Conservation (phyloP, 2,888 invertebrate genomes). For the Cheilosia urbana region DNA sequence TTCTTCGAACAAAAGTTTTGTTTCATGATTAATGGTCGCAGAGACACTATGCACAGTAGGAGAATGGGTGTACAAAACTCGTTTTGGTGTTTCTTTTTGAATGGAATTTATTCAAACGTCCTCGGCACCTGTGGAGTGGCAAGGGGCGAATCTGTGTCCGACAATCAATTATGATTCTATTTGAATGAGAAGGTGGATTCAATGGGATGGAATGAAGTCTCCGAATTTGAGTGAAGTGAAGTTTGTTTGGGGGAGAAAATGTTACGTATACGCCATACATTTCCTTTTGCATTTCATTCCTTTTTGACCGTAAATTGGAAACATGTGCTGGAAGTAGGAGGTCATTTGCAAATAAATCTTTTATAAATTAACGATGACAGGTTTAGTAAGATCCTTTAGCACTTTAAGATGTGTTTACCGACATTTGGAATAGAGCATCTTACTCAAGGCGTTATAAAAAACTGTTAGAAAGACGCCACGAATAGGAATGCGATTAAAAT, state of each 20-base stretch:
- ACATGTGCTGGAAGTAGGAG: no score
- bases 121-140: constrained; percentile 41
- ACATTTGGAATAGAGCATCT: no score
- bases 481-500: no score
- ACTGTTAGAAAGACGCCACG: no score
- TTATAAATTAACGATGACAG: no score
- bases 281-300: background rate
- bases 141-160: background rate
- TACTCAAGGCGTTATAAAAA: no score
- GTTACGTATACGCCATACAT: background rate
- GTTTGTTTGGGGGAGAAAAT: background rate
- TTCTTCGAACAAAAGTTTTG: constrained; percentile 54
- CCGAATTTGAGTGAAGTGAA: background rate
- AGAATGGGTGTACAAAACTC: constrained; percentile 7
- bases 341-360: no score
- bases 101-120: constrained; percentile 25
- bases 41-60: constrained; percentile 42
- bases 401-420: no score
- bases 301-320: no score
- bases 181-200: constrained; percentile 10
- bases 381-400: no score
- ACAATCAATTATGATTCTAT: constrained; percentile 41
- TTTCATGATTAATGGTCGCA: constrained; percentile 62
- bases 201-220: background rate
- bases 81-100: constrained; percentile 14